Evolutionary conservation across 2,888 invertebrate species (phyloP).

Genomic region (Muschampia plurimacula): DNA sequence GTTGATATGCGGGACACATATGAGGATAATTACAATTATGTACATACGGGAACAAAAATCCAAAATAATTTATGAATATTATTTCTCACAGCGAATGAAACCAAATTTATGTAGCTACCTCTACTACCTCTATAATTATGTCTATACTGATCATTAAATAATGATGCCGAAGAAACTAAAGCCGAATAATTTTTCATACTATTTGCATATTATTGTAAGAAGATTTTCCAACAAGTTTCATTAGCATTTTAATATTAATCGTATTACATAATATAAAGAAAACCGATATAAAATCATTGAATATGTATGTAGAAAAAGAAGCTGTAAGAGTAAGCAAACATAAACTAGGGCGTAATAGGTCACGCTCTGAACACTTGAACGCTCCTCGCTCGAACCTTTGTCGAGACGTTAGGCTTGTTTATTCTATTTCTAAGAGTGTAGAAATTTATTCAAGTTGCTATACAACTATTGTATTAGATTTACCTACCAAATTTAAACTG

Average conservation of each 20-base stretch:
- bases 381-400: neutral
- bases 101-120: too few species aligned
- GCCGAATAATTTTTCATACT: too few species aligned
- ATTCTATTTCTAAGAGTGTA: neutral
- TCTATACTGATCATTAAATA: too few species aligned
- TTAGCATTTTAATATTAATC: neutral
- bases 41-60: too few species aligned
- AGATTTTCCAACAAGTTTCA: neutral
- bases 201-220: too few species aligned
- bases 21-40: too few species aligned
- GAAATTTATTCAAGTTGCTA: neutral
- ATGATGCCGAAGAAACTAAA: too few species aligned
- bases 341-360: constrained; percentile 28
- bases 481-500: too few species aligned
- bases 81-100: too few species aligned
- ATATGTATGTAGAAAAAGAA: constrained; percentile 4
- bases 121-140: too few species aligned
- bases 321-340: constrained; percentile 12
- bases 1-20: too few species aligned
- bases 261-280: neutral
- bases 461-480: neutral
- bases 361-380: constrained; percentile 20
- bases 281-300: neutral
- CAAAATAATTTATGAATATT: too few species aligned
- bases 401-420: constrained; percentile 7